Conservation (phyloP, 2,797 vertebrate genomes). For the Astyanax mexicanus region DNA sequence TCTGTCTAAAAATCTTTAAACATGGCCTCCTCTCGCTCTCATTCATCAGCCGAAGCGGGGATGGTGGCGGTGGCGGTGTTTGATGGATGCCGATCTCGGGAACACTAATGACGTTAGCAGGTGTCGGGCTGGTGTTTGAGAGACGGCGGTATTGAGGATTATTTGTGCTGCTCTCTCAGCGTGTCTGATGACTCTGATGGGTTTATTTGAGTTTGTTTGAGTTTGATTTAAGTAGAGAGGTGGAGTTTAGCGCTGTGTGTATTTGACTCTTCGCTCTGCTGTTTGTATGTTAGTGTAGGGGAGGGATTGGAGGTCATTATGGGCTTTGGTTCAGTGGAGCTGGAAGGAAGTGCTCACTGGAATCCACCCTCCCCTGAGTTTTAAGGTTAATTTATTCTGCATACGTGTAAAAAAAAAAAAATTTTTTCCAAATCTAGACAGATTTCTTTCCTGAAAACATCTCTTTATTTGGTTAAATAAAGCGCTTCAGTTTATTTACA, state of each 20-base stretch:
- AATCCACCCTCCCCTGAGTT: too few relatives aligned
- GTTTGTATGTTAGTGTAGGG: constrained; percentile 3
- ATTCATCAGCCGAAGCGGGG: neutral
- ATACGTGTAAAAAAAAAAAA: too few relatives aligned
- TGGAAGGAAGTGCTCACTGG: neutral
- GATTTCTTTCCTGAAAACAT: too few relatives aligned
- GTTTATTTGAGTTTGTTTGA: constrained; percentile 37
- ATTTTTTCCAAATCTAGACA: too few relatives aligned
- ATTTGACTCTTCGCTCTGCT: constrained; percentile 15
- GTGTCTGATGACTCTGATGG: neutral
- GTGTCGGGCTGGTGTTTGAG: neutral
- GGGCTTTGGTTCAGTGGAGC: constrained; percentile 6
- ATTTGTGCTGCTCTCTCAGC: neutral
- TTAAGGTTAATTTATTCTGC: too few relatives aligned
- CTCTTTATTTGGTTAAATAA: too few relatives aligned
- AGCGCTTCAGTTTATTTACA: too few relatives aligned
- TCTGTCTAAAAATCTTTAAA: neutral
- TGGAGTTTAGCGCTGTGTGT: constrained; percentile 22
- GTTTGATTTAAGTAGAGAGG: neutral
- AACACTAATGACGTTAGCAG: constrained; percentile 4
- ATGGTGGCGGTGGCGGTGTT: too few relatives aligned
- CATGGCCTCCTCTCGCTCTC: neutral
- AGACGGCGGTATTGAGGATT: constrained; percentile 7
- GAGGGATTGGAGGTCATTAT: constrained; percentile 6
- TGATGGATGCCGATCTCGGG: too few relatives aligned